Evolutionary conservation across 2,113 vertebrate genomes (phyloP), one percentile per base, ranked within the genome.

Genomic region (Phasianus colchicus): DNA sequence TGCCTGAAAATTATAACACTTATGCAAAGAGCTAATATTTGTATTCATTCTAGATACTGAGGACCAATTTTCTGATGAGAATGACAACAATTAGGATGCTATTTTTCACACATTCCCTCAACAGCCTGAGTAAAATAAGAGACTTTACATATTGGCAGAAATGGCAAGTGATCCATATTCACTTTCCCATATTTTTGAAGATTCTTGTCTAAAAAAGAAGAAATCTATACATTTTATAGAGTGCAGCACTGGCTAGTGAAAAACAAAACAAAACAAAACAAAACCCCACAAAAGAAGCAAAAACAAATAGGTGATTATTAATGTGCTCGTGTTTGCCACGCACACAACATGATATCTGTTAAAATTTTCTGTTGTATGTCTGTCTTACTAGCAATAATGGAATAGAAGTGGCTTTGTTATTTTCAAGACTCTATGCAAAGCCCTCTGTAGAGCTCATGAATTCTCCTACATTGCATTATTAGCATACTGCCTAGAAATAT

Each of bases 1-100:
- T 91, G 58, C 38, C 34, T 90, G 89, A 87, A 93, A 93, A 89
- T 93, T 73, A 91, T 19, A 55, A 38, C 19, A 6, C 20, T 94
- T 91, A 54, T 73, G 30, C 38, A 71, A 89, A 77, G 52, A 82
- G 7, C 38, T 94, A 55, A 85, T 90, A 91, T 92, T 70, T 95
- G 6, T 60, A 71, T 88, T 80, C 40, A 77, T 89, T 94, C 38
- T 82, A 34, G 85, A 58, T 70, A 78, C 32, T 45, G n/a, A 72
- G 6, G 38, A 69, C 24, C 19, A 84, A 66, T 54, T 89, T 95
- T 95, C 58, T 90, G 38, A 79, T 69, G 83, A 87, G 60, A 94
- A 94, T 74, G 13, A 43, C 71, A 65, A 67, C 21, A 85, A 65
- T 1, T 38, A 7, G 30, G 10, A 54, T 79, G 29, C 17, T 74